Evolutionary conservation across 2,797 vertebrate genomes (phyloP), one percentile per base, ranked within the genome.

Genomic region (Pseudochaenichthys georgianus): DNA sequence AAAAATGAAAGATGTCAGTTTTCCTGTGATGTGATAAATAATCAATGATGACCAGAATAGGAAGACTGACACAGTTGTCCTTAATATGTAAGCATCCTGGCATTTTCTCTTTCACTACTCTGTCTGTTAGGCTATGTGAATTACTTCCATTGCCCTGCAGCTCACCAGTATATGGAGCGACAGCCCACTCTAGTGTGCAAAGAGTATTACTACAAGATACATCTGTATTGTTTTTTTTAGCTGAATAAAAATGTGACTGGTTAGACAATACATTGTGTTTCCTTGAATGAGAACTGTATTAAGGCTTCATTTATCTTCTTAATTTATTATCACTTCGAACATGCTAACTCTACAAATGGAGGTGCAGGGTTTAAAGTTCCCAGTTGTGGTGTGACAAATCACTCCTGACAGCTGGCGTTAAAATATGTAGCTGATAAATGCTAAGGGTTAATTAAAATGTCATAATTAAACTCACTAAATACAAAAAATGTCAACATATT

Each of bases 151-250:
- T 16, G 2, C 4, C 2, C 7, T 5, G 23, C 16, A 19, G 58
- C 10, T 28, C 19, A 3, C 13, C 3, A 4, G 68, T 87, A 43
- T 7, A 53, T 77, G 51, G 73, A 58, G 47, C 15, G 9, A 9
- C 67, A 81, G 76, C 62, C 46, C 79, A 2, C 81, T 88, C 91
- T 91, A 84, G 80, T 82, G 92, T 43, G 23, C 61, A 77, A 54
- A 47, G 0, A 43, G 2, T 11, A 13, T 21, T 67, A 91, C 75
- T 89, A 73, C 87, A 80, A 17, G 23, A 46, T 52, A 8, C 5
- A 48, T 23, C 19, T 15, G n/a, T 6, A 1, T 50, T 2, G 59
- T 34, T 11, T 9, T 45, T 16, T 6, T 41, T 17, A 55, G 43
- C 9, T 21, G 11, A 0, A 46, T 1, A 10, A 10, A 38, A 9